Base-by-base conservation (phyloP, 2,113 vertebrate genomes). In the Embiotoca jacksoni region DNA sequence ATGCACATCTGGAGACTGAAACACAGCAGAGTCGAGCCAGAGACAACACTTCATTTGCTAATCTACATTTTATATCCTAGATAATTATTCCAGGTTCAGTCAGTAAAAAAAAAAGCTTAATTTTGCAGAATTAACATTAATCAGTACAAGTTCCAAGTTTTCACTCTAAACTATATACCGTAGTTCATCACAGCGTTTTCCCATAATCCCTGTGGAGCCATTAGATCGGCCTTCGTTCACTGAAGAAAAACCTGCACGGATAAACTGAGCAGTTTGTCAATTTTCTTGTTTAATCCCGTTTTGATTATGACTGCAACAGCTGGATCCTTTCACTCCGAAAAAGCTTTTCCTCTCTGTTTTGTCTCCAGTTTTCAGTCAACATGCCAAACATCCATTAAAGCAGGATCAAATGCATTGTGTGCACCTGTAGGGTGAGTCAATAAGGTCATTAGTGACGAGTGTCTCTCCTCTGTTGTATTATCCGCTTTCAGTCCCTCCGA, bases 361-460 rank as follows among this genome's bases (percentile, higher is more conserved):
- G 5, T 39, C 36, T 41, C 15, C 14, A 14, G 9, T 69, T 59
- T 54, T 65, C 36, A 60, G 54, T 57, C 33, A 72, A 47, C 44
- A n/a, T 58, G 73, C 13, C 46, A 75, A 50, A 74, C 67, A 78
- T 13, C 31, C 36, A 64, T 37, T 49, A 53, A 44, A 46, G 49
- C 6, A 32, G 61, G 36, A 80, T 71, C 55, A 76, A 76, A 72
- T 65, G 52, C 35, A 32, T 76, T 70, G 11, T 52, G 56, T 69
- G 53, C 37, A 65, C 49, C 56, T 58, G 41, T 16, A 50, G 64
- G 63, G 16, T 50, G 65, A 65, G 57, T 78, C 75, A 47, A 57
- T 66, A 79, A 66, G 14, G 39, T 56, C 54, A 75, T 78, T 68
- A 60, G 46, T 56, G 58, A 69, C 41, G 62, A 76, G 59, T 73